Evolutionary conservation across 1,140 invertebrate species (phyloP).

Genomic region (Drosophila mauritiana): DNA sequence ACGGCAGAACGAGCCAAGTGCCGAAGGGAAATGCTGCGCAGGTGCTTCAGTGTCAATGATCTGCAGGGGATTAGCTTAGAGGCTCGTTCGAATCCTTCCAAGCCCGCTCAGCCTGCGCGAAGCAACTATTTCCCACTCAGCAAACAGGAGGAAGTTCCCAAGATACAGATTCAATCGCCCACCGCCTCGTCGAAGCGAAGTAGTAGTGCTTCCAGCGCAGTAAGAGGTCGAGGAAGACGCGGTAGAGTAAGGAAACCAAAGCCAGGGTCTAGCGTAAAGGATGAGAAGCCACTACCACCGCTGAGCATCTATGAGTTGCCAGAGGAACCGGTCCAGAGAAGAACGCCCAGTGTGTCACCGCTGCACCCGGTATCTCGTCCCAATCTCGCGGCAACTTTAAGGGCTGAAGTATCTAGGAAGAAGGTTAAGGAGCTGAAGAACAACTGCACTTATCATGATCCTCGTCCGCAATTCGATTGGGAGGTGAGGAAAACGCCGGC

Average conservation of each 20-base stretch:
- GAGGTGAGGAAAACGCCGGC: slow-evolving; percentile 82
- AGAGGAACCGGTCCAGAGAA: slow-evolving; percentile 19
- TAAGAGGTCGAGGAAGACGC: slow-evolving; percentile 26
- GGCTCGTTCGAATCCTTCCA: background rate
- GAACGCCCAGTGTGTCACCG: slow-evolving; percentile 57
- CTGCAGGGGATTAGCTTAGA: slow-evolving; percentile 13
- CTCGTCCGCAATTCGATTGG: slow-evolving; percentile 70
- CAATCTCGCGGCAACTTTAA: slow-evolving; percentile 80
- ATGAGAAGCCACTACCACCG: slow-evolving; percentile 22
- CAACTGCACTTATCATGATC: slow-evolving; percentile 76
- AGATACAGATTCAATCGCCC: slow-evolving; percentile 60
- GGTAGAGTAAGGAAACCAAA: slow-evolving; percentile 31
- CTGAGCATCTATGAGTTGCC: slow-evolving; percentile 42
- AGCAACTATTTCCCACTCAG: slow-evolving; percentile 50
- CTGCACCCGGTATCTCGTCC: slow-evolving; percentile 79
- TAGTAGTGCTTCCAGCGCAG: slow-evolving; percentile 46
- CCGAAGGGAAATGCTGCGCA: slow-evolving; percentile 62
- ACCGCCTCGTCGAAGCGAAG: slow-evolving; percentile 62
- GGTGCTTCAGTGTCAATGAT: slow-evolving; percentile 73
- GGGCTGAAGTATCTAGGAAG: slow-evolving; percentile 72
- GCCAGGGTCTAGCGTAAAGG: background rate
- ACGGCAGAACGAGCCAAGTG: slow-evolving; percentile 63
- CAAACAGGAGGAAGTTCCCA: slow-evolving; percentile 47
- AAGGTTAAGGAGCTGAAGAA: slow-evolving; percentile 78
- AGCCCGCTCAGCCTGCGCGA: background rate